Percentiles rank a stretch among this genome's conserved stretches.
These are phyloP conservation scores for Lasioglossum leucozonium DNA, from an alignment of 2,888 invertebrate species.

Conservation along the genomic window DNA sequence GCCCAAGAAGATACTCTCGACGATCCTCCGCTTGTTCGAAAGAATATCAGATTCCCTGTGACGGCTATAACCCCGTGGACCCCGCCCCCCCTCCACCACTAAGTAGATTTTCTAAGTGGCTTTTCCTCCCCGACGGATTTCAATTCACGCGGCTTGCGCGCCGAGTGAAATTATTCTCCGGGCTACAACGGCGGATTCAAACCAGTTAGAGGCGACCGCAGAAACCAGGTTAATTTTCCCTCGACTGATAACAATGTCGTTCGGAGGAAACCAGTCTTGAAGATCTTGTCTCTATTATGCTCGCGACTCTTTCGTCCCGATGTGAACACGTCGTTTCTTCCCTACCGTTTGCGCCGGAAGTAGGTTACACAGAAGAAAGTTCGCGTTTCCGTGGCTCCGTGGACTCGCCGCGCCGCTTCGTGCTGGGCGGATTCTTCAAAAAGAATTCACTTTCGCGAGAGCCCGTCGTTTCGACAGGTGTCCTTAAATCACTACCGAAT, in stretches of 20 bases:
- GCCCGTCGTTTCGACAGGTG: constrained; percentile 35
- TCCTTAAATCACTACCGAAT: background rate
- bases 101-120: constrained; percentile 4
- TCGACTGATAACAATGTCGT: constrained; percentile 68
- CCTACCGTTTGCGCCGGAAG: constrained; percentile 52
- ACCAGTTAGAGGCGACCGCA: constrained; percentile 38
- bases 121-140: constrained; percentile 7
- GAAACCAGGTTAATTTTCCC: constrained; percentile 64
- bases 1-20: background rate
- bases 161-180: constrained; percentile 50
- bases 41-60: background rate
- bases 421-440: constrained; percentile 24
- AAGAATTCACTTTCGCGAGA: constrained; percentile 53
- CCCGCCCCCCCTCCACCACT: no score
- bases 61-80: background rate
- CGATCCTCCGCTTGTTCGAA: constrained; percentile 1
- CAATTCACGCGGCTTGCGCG: background rate
- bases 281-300: constrained; percentile 62
- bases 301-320: constrained; percentile 27
- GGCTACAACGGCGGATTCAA: constrained; percentile 10
- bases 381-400: constrained; percentile 30
- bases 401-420: background rate
- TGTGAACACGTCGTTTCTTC: constrained; percentile 49
- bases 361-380: constrained; percentile 65
- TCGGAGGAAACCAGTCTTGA: constrained; percentile 49